Percentiles rank a stretch among this genome's conserved stretches.
These are phyloP conservation scores for Drosophila ironensis DNA, from an alignment of 1,140 invertebrate genomes.

Conservation along the genomic window DNA sequence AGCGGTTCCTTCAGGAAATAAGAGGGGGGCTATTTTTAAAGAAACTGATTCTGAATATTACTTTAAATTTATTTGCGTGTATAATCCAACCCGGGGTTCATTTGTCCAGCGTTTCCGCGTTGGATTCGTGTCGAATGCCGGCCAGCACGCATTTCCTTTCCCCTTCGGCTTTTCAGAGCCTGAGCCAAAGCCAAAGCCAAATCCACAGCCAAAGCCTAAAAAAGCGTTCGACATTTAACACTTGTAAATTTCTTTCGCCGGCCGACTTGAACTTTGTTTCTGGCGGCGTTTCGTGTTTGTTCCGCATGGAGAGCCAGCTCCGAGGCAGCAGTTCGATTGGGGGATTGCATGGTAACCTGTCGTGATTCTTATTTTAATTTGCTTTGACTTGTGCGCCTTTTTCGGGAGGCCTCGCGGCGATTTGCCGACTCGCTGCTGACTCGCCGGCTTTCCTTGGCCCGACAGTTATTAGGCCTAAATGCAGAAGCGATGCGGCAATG, in stretches of 20 bases:
- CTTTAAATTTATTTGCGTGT: constrained; percentile 3
- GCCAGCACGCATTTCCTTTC: constrained; percentile 66
- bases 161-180: constrained; percentile 17
- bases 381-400: constrained; percentile 77
- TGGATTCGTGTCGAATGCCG: constrained; percentile 65
- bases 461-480: constrained; percentile 77
- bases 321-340: no score
- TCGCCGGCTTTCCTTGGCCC: constrained; percentile 30
- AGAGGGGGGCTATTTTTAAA: no score
- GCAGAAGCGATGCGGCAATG: constrained; percentile 63
- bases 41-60: no score
- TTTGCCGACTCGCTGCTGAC: constrained; percentile 5
- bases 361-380: constrained; percentile 81
- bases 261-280: constrained; percentile 38
- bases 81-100: constrained; percentile 36
- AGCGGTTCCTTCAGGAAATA: no score
- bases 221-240: constrained; percentile 75
- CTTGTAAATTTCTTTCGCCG: constrained; percentile 68
- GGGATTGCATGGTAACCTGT: constrained; percentile 77
- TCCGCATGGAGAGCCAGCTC: constrained; percentile 38
- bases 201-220: no score
- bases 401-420: constrained; percentile 44
- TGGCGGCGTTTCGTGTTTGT: constrained; percentile 66
- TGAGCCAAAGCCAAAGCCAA: no score
- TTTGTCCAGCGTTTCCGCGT: constrained; percentile 73